Base-by-base conservation (phyloP, 1,140 invertebrate genomes). In the Drosophila asahinai region DNA sequence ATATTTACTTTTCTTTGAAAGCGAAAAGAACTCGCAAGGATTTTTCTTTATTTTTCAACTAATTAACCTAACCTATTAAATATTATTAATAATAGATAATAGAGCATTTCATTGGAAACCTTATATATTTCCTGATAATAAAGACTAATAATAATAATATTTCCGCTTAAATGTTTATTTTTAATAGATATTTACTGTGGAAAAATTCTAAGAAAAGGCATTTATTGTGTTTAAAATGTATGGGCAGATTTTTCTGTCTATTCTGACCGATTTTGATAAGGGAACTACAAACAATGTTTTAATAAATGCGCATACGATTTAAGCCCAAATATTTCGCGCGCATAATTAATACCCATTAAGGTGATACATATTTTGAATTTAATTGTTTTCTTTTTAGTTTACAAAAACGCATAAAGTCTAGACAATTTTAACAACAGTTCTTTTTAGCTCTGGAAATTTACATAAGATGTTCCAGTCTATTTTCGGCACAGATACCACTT, bases 241-340 rank as follows among this genome's bases (percentile, higher is more conserved):
- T 22, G 17, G 17, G 2, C 3, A 5, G 8, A 54, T 36, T 36
- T 14, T 19, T 15, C 0, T 1, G 17, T 0, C n/a, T 40, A 57
- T 62, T 17, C 38, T 11, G 12, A 45, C 17, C 22, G 1, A 65
- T 51, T 49, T 33, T n/a, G 36, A 33, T 51, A 36, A n/a, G 30
- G 27, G 25, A 27, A 43, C 45, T 15, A 25, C 22, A 19, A 45
- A 36, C 33, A 54, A 36, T 15, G 5, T 9, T 7, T 57, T 38
- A 71, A 68, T 57, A 22, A 42, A 71, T 71, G 67, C 63, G 67
- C 64, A 71, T 68, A 55, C 40, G 17, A 71, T 68, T 30, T 47
- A 36, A 22, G 8, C 5, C 15, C 17, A 15, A 30, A 22, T 67
- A 15, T 51, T 52, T 67, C 7, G 38, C 8, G 30, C 25, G 63